Evolutionary conservation across 2,113 vertebrate genomes (phyloP).

Genomic region (Syrrhaptes paradoxus): DNA sequence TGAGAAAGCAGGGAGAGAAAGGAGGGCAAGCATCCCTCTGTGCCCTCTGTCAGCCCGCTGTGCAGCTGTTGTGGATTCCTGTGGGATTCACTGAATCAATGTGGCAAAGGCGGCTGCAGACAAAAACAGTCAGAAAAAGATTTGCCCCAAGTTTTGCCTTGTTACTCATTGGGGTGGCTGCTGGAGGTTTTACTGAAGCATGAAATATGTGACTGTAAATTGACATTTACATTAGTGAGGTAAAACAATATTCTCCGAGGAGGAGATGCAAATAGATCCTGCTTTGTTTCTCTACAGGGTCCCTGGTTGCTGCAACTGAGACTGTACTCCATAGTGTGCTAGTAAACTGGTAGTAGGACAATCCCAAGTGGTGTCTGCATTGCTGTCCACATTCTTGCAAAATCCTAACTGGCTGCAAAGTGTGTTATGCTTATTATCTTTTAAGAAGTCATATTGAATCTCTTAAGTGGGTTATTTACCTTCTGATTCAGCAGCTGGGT

Average conservation of each 20-base stretch:
- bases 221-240: background rate
- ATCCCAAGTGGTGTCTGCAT: background rate
- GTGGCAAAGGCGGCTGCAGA: background rate
- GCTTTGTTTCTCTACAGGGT: background rate
- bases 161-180: background rate
- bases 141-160: background rate
- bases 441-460: too few relatives aligned
- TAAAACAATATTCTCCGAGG: background rate
- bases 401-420: background rate
- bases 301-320: background rate
- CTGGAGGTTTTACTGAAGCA: background rate
- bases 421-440: background rate
- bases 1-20: background rate
- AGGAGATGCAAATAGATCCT: background rate
- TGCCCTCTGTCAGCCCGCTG: background rate
- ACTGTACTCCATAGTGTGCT: background rate
- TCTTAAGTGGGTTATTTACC: background rate
- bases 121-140: background rate
- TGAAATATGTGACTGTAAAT: background rate
- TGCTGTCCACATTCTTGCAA: background rate
- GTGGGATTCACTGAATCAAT: background rate
- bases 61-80: slow-evolving; percentile 14
- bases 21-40: background rate
- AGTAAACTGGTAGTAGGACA: background rate
- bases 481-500: background rate